Evolutionary conservation across 2,888 invertebrate species (phyloP), one percentile per base, ranked within the genome.

Genomic region (Phortica magna): DNA sequence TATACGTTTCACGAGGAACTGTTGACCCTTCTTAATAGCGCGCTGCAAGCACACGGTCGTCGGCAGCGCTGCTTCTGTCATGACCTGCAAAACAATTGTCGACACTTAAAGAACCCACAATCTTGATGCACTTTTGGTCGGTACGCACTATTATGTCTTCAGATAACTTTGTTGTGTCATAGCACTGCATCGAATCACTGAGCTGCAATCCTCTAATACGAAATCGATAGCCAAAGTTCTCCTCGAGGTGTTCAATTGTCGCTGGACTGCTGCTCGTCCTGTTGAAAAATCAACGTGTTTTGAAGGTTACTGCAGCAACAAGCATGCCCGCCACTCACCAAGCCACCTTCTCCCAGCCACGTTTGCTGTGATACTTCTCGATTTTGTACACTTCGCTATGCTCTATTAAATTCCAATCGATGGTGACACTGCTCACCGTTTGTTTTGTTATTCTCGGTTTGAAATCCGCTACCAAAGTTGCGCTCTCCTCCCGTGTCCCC

Each of bases 11-110:
- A 91, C 89, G 79, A 92, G 80, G 82, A 91, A 91, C 43, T 91
- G 90, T 76, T 92, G 91, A 7, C 89, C 89, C 77, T 92, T 91
- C 74, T 84, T 89, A 64, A 92, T 91, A 78, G 92, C 91, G 7
- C 91, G 90, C 79, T 90, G 85, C 74, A 92, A 80, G 74, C 88
- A 86, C 57, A 88, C 84, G 1, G 90, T 88, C 19, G 91, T 88
- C 0, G 92, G 91, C 73, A 83, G 81, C 0, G 87, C 81, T 1
- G 91, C 84, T 39, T 88, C 81, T 2, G 92, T 92, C 61, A 81
- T 83, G 41, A 84, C 92, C 91, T 91, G 19, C 2, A 12, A 14
- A 12, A 55, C 7, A 73, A 74, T 14, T 48, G 9, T 2, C 43
- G 55, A 43, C 2, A 48, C 59, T 73, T 10, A 39, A 5, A 17